Evolutionary conservation across 2,888 invertebrate genomes (phyloP).

Genomic region (Pomacea canaliculata): DNA sequence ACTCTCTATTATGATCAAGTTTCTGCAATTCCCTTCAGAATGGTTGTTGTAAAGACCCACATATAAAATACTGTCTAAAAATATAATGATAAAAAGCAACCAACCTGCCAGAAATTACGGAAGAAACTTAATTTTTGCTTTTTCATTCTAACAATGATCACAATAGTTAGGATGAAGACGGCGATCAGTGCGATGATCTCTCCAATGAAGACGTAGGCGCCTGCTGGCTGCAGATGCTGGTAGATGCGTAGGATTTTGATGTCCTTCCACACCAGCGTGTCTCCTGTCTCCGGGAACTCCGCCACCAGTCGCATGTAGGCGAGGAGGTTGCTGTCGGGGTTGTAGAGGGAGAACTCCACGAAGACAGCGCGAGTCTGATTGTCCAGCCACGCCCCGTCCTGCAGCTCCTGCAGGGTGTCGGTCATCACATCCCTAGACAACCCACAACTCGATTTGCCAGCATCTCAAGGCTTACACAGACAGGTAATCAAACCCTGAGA

Average conservation of each 20-base stretch:
- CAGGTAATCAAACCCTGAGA: too few species aligned
- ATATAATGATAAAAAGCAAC: constrained; percentile 30
- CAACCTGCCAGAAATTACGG: constrained; percentile 67
- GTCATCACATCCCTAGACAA: constrained; percentile 28
- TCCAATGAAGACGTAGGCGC: constrained; percentile 33
- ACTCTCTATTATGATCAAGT: too few species aligned
- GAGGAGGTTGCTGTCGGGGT: constrained; percentile 57
- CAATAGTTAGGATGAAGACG: constrained; percentile 34
- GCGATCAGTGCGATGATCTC: constrained; percentile 18
- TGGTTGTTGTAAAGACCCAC: too few species aligned
- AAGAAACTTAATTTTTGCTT: constrained; percentile 56
- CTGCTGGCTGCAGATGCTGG: constrained; percentile 36
- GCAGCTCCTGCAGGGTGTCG: constrained; percentile 36
- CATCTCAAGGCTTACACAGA: too few species aligned
- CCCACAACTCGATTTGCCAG: too few species aligned
- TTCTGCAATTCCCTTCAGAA: too few species aligned
- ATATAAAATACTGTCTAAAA: too few species aligned
- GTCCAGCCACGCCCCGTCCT: constrained; percentile 53
- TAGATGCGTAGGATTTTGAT: constrained; percentile 24
- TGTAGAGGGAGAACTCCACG: constrained; percentile 62
- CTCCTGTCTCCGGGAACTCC: constrained; percentile 56
- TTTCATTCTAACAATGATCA: constrained; percentile 35
- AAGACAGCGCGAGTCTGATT: constrained; percentile 57
- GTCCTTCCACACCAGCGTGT: constrained; percentile 33
- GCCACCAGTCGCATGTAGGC: constrained; percentile 47